A percentile compares a stretch with the other conserved stretches of the same genome.
phyloP scores from a whole-genome alignment of 2,113 vertebrate genomes.

The Pungitius pungitius region DNA sequence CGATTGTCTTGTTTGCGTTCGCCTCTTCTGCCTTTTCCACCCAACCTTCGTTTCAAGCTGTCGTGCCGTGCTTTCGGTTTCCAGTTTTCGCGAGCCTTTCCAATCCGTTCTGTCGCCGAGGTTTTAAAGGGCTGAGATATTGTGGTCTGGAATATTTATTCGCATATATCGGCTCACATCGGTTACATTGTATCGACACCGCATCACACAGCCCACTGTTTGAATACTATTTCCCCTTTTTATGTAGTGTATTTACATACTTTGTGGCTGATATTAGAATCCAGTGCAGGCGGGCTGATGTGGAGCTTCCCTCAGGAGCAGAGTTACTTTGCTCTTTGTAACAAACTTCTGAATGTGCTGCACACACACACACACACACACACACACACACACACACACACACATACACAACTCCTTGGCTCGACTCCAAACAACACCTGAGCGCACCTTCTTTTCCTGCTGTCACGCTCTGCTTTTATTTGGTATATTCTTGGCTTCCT shows the following conservation, averaged over 20 bases:
- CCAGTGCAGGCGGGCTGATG: constrained; percentile 59
- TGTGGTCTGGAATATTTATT: constrained; percentile 11
- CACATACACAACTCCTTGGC: constrained; percentile 3
- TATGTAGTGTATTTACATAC: constrained; percentile 56
- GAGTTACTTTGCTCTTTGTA: constrained; percentile 66
- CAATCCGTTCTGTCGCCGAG: neutral
- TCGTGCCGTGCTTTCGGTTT: neutral
- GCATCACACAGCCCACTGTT: constrained; percentile 11
- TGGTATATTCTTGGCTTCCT: constrained; percentile 68
- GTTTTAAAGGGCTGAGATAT: neutral
- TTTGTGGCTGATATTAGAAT: constrained; percentile 58
- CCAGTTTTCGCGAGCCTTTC: neutral
- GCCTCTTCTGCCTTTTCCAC: too few relatives aligned
- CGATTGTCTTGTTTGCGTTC: too few relatives aligned
- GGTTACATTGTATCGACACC: constrained; percentile 8
- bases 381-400: too few relatives aligned
- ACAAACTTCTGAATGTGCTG: constrained; percentile 68
- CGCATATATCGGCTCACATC: neutral
- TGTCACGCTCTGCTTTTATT: constrained; percentile 67
- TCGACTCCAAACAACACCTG: constrained; percentile 68
- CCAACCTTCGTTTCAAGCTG: neutral
- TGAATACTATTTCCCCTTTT: constrained; percentile 32
- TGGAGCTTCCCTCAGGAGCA: constrained; percentile 61
- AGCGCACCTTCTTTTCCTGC: constrained; percentile 54
- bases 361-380: constrained; percentile 46